Conservation (phyloP, 2,113 vertebrate species). For the Hemibagrus wyckioides region DNA sequence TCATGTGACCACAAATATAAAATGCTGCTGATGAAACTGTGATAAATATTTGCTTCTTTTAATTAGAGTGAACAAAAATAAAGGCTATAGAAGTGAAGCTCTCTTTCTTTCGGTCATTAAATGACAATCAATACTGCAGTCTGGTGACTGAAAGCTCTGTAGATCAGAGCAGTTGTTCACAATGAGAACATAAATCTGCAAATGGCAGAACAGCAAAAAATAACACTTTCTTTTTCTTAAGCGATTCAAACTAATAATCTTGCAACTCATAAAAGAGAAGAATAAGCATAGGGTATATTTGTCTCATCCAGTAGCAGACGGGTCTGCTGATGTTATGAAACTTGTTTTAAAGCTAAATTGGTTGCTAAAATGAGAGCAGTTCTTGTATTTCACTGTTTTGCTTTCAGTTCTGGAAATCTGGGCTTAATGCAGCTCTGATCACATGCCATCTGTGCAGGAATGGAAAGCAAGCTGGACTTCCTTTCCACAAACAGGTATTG, state of each 20-base stretch:
- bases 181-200: background rate
- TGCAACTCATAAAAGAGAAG: background rate
- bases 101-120: background rate
- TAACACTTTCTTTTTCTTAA: background rate
- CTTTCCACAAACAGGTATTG: background rate
- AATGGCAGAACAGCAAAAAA: background rate
- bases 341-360: background rate
- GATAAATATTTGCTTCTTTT: background rate
- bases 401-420: background rate
- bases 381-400: background rate
- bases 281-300: background rate
- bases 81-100: constrained; percentile 17
- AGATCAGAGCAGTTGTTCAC: background rate
- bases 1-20: background rate
- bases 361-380: background rate
- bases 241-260: background rate
- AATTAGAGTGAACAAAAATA: constrained; percentile 26
- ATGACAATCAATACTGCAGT: background rate
- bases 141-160: background rate
- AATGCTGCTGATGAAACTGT: constrained; percentile 3
- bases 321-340: background rate
- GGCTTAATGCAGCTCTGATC: background rate
- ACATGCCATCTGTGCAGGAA: constrained; percentile 16
- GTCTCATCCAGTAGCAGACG: background rate
- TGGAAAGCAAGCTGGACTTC: constrained; percentile 18